Percentiles rank a stretch among this genome's conserved stretches.
These are phyloP conservation scores for Ambastaia sidthimunki DNA, from an alignment of 2,797 vertebrate species.

Conservation along the genomic window DNA sequence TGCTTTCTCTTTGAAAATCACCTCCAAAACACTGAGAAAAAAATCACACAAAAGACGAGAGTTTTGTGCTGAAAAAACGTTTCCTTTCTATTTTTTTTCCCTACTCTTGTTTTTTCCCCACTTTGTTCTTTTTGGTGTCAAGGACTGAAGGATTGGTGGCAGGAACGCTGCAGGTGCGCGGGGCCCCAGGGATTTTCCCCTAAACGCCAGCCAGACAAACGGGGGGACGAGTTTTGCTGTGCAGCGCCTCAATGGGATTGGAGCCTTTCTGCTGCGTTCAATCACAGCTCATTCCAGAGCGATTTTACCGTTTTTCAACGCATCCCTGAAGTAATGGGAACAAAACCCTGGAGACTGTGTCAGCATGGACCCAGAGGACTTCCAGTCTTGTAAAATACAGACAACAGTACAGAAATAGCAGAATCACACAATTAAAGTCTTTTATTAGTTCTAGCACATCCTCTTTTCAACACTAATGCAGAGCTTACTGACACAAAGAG, in stretches of 20 bases:
- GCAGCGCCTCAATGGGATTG: constrained; percentile 50
- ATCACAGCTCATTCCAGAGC: constrained; percentile 55
- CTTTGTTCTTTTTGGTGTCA: constrained; percentile 37
- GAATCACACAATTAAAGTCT: constrained; percentile 56
- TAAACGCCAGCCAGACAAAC: constrained; percentile 59
- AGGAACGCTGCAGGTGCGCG: constrained; percentile 57
- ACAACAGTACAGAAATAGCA: constrained; percentile 46
- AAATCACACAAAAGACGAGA: constrained; percentile 15
- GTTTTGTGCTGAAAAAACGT: constrained; percentile 41
- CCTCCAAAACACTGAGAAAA: constrained; percentile 25
- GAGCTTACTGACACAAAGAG: constrained; percentile 29
- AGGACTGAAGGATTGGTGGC: constrained; percentile 56
- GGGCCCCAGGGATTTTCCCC: constrained; percentile 52
- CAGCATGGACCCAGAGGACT: constrained; percentile 48
- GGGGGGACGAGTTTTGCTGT: constrained; percentile 35
- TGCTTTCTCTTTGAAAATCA: constrained; percentile 24
- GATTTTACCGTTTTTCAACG: constrained; percentile 47
- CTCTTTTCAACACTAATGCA: constrained; percentile 35
- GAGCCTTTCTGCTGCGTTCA: constrained; percentile 56
- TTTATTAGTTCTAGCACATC: constrained; percentile 30
- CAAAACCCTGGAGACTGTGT: constrained; percentile 61
- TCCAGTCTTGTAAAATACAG: constrained; percentile 50
- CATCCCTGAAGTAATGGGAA: constrained; percentile 68
- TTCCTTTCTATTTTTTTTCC: constrained; percentile 35
- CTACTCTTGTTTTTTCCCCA: constrained; percentile 40